phyloP scores from a whole-genome alignment of 2,113 vertebrate genomes.

The Ophiodon elongatus region DNA sequence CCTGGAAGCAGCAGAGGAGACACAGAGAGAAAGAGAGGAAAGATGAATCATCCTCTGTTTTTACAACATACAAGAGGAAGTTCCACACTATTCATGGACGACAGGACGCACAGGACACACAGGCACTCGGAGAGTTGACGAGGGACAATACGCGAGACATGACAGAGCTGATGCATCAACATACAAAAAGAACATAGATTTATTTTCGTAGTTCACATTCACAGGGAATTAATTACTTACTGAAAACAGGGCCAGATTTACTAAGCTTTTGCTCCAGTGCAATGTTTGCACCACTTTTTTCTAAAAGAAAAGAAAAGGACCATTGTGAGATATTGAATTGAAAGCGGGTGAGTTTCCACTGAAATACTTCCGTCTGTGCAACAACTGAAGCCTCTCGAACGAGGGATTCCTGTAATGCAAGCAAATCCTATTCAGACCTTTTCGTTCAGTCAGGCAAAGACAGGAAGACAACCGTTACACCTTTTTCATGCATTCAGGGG shows the following conservation, averaged over 20 bases:
- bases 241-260: conserved; percentile 86
- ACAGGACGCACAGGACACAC: conserved; percentile 46
- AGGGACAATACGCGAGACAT: conserved; percentile 38
- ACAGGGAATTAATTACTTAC: conserved; percentile 79
- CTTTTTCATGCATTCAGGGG: conserved; percentile 25
- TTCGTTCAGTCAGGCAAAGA: background rate
- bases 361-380: conserved; percentile 28
- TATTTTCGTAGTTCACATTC: conserved; percentile 41
- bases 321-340: conserved; percentile 67
- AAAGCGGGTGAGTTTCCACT: conserved; percentile 38
- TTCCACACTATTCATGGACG: conserved; percentile 58
- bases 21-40: conserved; percentile 32
- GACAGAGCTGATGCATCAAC: conserved; percentile 50
- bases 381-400: conserved; percentile 9
- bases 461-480: background rate
- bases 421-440: conserved; percentile 2
- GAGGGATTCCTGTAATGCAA: conserved; percentile 9
- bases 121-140: conserved; percentile 39
- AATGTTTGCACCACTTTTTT: conserved; percentile 85
- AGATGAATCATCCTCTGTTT: conserved; percentile 54
- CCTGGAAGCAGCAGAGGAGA: conserved; percentile 80
- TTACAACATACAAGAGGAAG: conserved; percentile 45
- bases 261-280: conserved; percentile 86
- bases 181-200: conserved; percentile 32
- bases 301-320: conserved; percentile 80